Percentiles rank a stretch among this genome's conserved stretches.
Evolutionary conservation across 2,888 invertebrate species (phyloP).

Genomic region (Gibbula magus): DNA sequence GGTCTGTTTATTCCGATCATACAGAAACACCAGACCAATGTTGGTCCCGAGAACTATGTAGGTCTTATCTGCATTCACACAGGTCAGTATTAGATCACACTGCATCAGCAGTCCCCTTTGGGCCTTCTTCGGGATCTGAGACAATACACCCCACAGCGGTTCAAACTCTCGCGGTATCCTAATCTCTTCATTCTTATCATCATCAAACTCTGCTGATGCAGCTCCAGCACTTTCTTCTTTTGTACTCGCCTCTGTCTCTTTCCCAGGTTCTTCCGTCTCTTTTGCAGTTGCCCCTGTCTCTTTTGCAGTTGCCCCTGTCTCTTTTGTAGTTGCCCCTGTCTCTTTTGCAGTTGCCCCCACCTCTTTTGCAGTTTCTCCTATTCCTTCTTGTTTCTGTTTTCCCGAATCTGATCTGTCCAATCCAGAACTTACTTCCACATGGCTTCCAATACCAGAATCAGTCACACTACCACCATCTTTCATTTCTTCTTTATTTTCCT

Average conservation of each 20-base stretch:
- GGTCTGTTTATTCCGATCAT: conserved; percentile 81
- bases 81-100: conserved; percentile 78
- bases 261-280: too few species aligned
- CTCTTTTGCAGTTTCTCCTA: too few species aligned
- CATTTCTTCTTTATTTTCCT: background rate
- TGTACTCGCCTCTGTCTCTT: too few species aligned
- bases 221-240: too few species aligned
- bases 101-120: conserved; percentile 62
- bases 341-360: too few species aligned
- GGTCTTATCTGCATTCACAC: conserved; percentile 87
- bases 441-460: background rate
- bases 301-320: too few species aligned
- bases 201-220: too few species aligned
- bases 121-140: conserved; percentile 65
- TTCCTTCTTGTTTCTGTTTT: too few species aligned
- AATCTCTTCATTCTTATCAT: background rate
- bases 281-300: too few species aligned
- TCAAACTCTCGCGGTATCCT: conserved; percentile 53
- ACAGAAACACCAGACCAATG: conserved; percentile 91
- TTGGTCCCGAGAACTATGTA: conserved; percentile 91
- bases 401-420: too few species aligned
- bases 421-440: background rate
- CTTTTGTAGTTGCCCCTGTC: too few species aligned
- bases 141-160: conserved; percentile 56
- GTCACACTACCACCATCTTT: background rate